Evolutionary conservation across 2,113 vertebrate species (phyloP).

Genomic region (Actinemys pallida): DNA sequence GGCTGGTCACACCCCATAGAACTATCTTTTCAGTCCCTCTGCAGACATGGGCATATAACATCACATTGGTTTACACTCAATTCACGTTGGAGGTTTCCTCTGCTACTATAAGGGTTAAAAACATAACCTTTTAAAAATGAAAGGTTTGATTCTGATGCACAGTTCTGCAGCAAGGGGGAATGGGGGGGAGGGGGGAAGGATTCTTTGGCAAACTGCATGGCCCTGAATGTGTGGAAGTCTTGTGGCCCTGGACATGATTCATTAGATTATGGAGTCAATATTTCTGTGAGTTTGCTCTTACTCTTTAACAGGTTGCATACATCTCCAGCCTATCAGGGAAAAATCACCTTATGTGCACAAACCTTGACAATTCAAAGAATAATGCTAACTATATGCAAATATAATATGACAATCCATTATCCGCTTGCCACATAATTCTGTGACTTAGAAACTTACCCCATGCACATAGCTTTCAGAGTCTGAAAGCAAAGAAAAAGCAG

Average conservation of each 20-base stretch:
- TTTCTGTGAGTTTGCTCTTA: background rate
- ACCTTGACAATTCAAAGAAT: constrained; percentile 10
- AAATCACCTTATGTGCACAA: background rate
- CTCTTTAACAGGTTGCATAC: background rate
- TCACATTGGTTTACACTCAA: background rate
- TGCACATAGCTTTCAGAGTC: background rate
- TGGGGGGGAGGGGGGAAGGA: background rate
- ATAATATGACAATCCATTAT: background rate
- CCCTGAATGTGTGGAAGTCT: background rate
- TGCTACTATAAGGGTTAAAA: background rate
- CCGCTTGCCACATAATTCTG: background rate
- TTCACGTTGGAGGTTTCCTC: background rate
- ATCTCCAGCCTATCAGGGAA: background rate
- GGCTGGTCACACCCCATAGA: background rate
- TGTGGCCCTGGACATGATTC: background rate
- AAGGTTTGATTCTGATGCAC: background rate
- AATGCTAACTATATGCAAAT: background rate
- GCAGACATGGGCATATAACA: background rate
- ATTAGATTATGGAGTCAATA: background rate
- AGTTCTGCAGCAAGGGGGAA: background rate
- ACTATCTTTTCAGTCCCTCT: background rate
- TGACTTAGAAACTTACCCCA: background rate
- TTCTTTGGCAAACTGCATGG: background rate
- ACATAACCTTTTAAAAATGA: background rate
- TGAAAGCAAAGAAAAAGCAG: background rate